Base-by-base conservation (phyloP, 2,113 vertebrate genomes). In the Rhombomys opimus region DNA sequence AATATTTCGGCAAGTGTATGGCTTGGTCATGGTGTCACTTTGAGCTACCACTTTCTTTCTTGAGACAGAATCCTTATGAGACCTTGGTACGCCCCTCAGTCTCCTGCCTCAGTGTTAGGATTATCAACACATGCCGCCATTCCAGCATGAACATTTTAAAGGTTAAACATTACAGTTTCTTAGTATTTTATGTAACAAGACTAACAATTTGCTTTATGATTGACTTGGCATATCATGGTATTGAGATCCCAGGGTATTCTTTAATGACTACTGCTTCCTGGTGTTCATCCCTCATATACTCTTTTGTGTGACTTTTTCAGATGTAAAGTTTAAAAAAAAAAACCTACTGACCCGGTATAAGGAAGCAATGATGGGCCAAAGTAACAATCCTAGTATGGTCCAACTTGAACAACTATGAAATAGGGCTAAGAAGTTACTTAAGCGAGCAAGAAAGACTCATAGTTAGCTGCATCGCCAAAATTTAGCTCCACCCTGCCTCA, bases 1-100 rank as follows among this genome's bases (percentile, higher is more conserved):
- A 81, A 95, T 89, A 81, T 87, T 87, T 10, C 67, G 75, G 20
- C 35, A 92, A 87, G 94, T 59, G 22, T 52, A 87, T 70, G 27
- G 11, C 25, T 73, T 35, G 59, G 18, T 89, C 27, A 30, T 46
- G 1, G 22, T 85, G 7, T 63, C 18, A 93, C 95, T 85, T 86
- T 12, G 72, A 85, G 50, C 78, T 87, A 88, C 17, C 22, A 82
- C 3, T 10, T 94, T 32, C 61, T 27, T 30, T 85, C 25, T 63
- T 46, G 82, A 85, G 57, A 84, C 12, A 61, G 80, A 82, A 23
- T 41, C 59, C 57, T 63, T 25, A 13, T 84, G n/a, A 13, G 35
- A 38, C 35, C 57, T 61, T 0, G 3, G 25, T 14, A 61, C 35
- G 35, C 18, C 32, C 17, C 80, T 82, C 35, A 59, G 23, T 82